Evolutionary conservation across 2,888 invertebrate genomes (phyloP).

Genomic region (Torymus tubicola): DNA sequence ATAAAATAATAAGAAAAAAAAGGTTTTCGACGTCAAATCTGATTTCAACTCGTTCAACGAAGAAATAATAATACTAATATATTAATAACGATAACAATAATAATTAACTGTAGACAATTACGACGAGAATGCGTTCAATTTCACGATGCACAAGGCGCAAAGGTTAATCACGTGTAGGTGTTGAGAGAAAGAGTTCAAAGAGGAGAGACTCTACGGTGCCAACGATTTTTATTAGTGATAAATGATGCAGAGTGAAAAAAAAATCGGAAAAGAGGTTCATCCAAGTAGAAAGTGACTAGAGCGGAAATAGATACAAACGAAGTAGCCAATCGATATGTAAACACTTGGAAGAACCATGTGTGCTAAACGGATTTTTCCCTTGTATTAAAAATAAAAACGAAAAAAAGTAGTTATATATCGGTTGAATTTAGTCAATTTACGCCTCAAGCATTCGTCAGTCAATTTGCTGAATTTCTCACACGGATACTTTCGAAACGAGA

Average conservation of each 20-base stretch:
- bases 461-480: slow-evolving; percentile 52
- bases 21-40: slow-evolving; percentile 45
- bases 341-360: slow-evolving; percentile 13
- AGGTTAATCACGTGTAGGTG: not conserved
- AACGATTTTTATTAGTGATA: slow-evolving; percentile 53
- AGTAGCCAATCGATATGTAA: not conserved
- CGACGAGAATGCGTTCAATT: slow-evolving; percentile 33
- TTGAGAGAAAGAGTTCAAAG: not conserved
- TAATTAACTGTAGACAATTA: slow-evolving; percentile 23
- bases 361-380: not conserved
- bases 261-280: slow-evolving; percentile 7
- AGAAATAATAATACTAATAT: slow-evolving; percentile 45
- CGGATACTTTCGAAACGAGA: not conserved
- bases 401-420: slow-evolving; percentile 12
- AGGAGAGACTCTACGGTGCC: slow-evolving; percentile 42
- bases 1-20: slow-evolving; percentile 16
- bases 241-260: not conserved
- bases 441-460: slow-evolving; percentile 55
- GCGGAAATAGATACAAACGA: too few species aligned
- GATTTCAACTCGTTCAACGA: slow-evolving; percentile 48
- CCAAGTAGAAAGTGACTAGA: slow-evolving; percentile 6
- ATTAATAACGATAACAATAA: slow-evolving; percentile 39
- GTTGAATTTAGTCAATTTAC: slow-evolving; percentile 55
- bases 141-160: slow-evolving; percentile 26
- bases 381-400: slow-evolving; percentile 5